Conservation (phyloP, 2,797 vertebrate genomes). For the Eptatretus atami region DNA sequence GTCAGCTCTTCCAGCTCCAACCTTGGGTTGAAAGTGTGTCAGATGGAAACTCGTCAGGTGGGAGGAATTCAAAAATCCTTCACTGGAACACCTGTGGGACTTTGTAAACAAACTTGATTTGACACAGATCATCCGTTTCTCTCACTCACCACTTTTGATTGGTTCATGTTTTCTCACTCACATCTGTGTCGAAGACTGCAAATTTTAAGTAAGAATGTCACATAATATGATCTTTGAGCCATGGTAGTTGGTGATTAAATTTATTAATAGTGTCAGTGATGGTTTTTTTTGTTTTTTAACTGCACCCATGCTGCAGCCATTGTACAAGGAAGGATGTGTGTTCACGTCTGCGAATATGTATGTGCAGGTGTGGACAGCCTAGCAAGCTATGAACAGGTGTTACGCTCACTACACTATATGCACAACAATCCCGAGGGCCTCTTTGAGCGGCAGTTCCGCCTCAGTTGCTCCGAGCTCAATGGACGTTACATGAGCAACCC, state of each 20-base stretch:
- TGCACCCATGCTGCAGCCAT: too few species aligned
- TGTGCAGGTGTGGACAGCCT: conserved; percentile 57
- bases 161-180: background rate
- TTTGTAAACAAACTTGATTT: background rate
- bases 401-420: conserved; percentile 58
- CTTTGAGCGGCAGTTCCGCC: conserved; percentile 73
- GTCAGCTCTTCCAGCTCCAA: too few species aligned
- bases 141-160: background rate
- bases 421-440: conserved; percentile 59
- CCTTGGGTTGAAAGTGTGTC: too few species aligned
- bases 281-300: too few species aligned
- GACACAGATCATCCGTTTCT: conserved; percentile 7
- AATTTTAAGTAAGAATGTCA: background rate
- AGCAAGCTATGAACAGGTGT: conserved; percentile 60
- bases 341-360: background rate
- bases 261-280: too few species aligned
- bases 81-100: too few species aligned
- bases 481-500: conserved; percentile 89
- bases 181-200: too few species aligned
- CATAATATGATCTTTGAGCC: background rate
- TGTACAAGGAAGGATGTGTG: too few species aligned
- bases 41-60: too few species aligned
- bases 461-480: conserved; percentile 78
- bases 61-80: too few species aligned
- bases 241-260: too few species aligned